Evolutionary conservation across 2,797 vertebrate genomes (phyloP), one percentile per base, ranked within the genome.

Genomic region (Etheostoma perlongum): DNA sequence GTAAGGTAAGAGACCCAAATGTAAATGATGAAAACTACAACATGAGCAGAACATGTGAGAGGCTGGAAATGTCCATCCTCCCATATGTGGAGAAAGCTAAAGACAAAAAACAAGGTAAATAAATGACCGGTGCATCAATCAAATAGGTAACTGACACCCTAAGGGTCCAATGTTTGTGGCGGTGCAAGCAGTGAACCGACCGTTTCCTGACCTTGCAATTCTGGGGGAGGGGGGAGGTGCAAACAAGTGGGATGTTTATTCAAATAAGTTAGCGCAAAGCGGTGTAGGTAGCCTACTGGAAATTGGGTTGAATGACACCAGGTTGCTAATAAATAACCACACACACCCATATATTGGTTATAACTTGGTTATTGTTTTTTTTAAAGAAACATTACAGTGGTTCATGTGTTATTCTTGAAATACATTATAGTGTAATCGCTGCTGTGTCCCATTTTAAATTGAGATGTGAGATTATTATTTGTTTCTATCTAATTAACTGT

Each of bases 91-190:
- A 55, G 64, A 25, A 71, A 64, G 40, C 30, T 60, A 49, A 47
- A 76, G 42, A 49, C 6, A 13, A 66, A 74, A 19, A 46, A 33
- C 2, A n/a, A 6, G 36, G 33, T 23, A 44, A 67, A 71, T 23
- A 44, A 67, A 71, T 58, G 53, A 58, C 67, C 67, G 6, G 48
- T 68, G 36, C 52, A 67, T 79, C 64, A 73, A 67, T 88, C 76
- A 51, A 19, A 48, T 1, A 2, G 4, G 62, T 74, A 51, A 78
- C 13, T 53, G 76, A 46, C 27, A 36, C 40, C 30, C 16, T 33
- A 3, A 13, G 14, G 67, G 19, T 55, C 27, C 5, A 18, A 48
- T 36, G 18, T 47, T 49, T 2, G 15, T 11, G 13, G 1, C 0
- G 25, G 73, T 0, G 3, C 23, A 25, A 1, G 30, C 47, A 53